phyloP scores from a whole-genome alignment of 2,888 invertebrate species.

The Lithophane leautieri region DNA sequence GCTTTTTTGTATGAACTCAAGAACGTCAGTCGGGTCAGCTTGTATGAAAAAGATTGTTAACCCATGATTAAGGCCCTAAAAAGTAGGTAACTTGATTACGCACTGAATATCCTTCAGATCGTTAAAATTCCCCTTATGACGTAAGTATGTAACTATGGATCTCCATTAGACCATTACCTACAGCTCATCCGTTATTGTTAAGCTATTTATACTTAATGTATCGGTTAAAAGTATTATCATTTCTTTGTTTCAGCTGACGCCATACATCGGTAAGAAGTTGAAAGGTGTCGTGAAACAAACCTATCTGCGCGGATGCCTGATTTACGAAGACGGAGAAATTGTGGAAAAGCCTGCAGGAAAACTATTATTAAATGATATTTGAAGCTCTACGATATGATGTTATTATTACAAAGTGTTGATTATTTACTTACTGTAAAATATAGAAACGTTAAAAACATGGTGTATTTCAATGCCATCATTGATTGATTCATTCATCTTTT shows the following conservation, averaged over 20 bases:
- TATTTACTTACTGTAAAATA: slow-evolving; percentile 8
- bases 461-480: not conserved
- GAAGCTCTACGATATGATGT: slow-evolving; percentile 14
- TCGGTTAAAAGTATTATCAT: not conserved
- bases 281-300: slow-evolving; percentile 92
- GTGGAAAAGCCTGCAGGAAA: slow-evolving; percentile 84
- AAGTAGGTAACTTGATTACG: not conserved
- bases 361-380: slow-evolving; percentile 80
- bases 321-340: slow-evolving; percentile 87
- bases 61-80: not conserved
- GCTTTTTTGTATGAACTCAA: too few species aligned
- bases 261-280: slow-evolving; percentile 91
- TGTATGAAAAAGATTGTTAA: not conserved
- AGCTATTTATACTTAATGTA: not conserved
- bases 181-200: not conserved
- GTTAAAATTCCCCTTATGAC: not conserved
- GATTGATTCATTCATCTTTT: not conserved
- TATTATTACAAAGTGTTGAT: slow-evolving; percentile 9
- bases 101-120: not conserved
- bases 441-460: slow-evolving; percentile 14
- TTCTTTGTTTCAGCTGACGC: slow-evolving; percentile 89
- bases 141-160: too few species aligned
- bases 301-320: slow-evolving; percentile 91
- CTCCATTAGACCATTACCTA: not conserved
- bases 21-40: too few species aligned